A percentile compares a stretch with the other conserved stretches of the same genome.
These are phyloP conservation scores for Drosophila watanabei DNA, from an alignment of 1,140 invertebrate species.

Conservation along the genomic window DNA sequence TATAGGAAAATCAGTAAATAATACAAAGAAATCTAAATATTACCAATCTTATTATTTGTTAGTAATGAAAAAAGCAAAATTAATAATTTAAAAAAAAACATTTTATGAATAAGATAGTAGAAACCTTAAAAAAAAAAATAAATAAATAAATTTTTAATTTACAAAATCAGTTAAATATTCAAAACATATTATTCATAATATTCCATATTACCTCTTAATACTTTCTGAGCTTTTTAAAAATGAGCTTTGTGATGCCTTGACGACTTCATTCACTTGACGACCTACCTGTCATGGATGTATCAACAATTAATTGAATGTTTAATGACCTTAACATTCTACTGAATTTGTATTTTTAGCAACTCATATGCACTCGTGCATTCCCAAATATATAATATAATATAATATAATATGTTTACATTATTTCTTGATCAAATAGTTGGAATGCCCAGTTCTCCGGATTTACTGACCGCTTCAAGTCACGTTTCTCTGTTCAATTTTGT, in stretches of 20 bases:
- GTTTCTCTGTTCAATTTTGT: constrained; percentile 41
- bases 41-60: too few species aligned
- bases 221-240: background rate
- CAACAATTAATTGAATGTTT: constrained; percentile 21
- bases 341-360: constrained; percentile 29
- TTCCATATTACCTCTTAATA: background rate
- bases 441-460: constrained; percentile 13
- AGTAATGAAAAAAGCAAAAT: too few species aligned
- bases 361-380: constrained; percentile 31
- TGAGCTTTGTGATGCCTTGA: background rate
- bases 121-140: too few species aligned
- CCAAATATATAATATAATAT: too few species aligned
- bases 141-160: too few species aligned
- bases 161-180: too few species aligned
- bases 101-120: too few species aligned
- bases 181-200: too few species aligned
- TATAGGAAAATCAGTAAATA: background rate
- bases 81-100: too few species aligned
- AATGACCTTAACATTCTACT: constrained; percentile 39
- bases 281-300: constrained; percentile 22
- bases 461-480: constrained; percentile 28
- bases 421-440: constrained; percentile 34
- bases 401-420: constrained; percentile 32
- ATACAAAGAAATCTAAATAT: too few species aligned
- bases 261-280: constrained; percentile 3